These are phyloP conservation scores for Napeogenes sylphis DNA, from an alignment of 2,888 invertebrate genomes.

Conservation along the genomic window DNA sequence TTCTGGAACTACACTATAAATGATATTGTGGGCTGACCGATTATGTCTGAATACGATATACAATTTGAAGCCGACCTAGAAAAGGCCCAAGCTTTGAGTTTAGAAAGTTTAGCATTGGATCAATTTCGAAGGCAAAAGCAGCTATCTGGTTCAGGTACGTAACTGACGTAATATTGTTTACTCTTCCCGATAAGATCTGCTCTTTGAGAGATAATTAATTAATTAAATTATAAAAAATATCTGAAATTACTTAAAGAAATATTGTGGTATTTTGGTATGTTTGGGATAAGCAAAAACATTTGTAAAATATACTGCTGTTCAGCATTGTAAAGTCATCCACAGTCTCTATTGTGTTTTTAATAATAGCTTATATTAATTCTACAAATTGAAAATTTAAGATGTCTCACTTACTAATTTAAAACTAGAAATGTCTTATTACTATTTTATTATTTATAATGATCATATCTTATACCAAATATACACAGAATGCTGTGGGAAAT, in stretches of 20 bases:
- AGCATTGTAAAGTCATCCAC: no score
- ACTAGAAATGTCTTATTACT: no score
- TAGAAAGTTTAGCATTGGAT: constrained; percentile 90
- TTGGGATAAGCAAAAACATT: no score
- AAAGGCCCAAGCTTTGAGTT: constrained; percentile 90
- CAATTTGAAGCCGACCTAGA: constrained; percentile 92
- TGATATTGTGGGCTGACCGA: constrained; percentile 47
- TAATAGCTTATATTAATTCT: no score
- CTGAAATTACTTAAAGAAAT: no score
- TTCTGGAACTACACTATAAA: constrained; percentile 49
- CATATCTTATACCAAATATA: constrained; percentile 2
- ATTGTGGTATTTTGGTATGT: no score
- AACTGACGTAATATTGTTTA: constrained; percentile 67
- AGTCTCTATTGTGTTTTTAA: no score
- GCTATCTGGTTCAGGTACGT: constrained; percentile 69
- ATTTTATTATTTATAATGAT: no score
- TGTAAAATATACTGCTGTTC: no score
- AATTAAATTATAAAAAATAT: background rate
- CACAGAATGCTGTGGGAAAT: constrained; percentile 9
- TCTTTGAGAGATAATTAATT: constrained; percentile 25
- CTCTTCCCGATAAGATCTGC: constrained; percentile 42
- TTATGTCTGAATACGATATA: constrained; percentile 84
- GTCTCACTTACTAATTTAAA: no score
- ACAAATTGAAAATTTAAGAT: no score
- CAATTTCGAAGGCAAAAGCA: constrained; percentile 86